A percentile compares a stretch with the other conserved stretches of the same genome.
Conservation (phyloP, 2,888 invertebrate genomes). For the Leptopilina drosophilae region DNA sequence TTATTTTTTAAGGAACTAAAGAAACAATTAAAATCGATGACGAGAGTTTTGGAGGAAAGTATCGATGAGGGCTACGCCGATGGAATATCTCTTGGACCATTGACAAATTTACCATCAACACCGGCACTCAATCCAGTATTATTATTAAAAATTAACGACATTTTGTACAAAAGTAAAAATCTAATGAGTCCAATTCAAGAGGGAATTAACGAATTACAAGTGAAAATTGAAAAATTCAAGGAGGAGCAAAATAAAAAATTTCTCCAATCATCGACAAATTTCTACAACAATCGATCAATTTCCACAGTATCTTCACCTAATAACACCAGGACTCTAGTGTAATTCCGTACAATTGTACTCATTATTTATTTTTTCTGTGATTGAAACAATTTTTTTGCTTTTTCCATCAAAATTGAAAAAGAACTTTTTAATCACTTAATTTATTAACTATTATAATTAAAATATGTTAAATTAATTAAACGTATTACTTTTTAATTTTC, state of each 20-base stretch:
- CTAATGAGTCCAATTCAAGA: slow-evolving; percentile 62
- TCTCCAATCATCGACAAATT: slow-evolving; percentile 26
- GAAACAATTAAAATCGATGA: slow-evolving; percentile 59
- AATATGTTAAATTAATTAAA: too few species aligned
- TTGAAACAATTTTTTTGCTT: neutral
- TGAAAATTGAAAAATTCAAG: slow-evolving; percentile 55
- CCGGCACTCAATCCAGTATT: slow-evolving; percentile 61
- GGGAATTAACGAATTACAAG: slow-evolving; percentile 59
- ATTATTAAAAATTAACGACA: slow-evolving; percentile 58
- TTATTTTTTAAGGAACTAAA: slow-evolving; percentile 60
- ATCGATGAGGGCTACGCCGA: slow-evolving; percentile 71
- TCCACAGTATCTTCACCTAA: slow-evolving; percentile 42
- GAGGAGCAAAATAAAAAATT: slow-evolving; percentile 17
- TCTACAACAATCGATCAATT: slow-evolving; percentile 45
- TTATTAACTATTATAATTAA: too few species aligned
- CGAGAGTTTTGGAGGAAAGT: slow-evolving; percentile 65
- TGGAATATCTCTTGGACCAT: slow-evolving; percentile 57
- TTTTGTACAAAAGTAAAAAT: slow-evolving; percentile 62
- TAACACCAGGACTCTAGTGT: slow-evolving; percentile 47
- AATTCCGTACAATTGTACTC: slow-evolving; percentile 1
- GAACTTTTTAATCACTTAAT: too few species aligned
- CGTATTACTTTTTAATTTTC: too few species aligned
- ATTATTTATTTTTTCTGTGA: neutral
- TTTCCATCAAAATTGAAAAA: too few species aligned
- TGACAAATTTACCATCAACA: slow-evolving; percentile 63